Base-by-base conservation (phyloP, 2,888 invertebrate genomes). In the Blastobasis adustella region DNA sequence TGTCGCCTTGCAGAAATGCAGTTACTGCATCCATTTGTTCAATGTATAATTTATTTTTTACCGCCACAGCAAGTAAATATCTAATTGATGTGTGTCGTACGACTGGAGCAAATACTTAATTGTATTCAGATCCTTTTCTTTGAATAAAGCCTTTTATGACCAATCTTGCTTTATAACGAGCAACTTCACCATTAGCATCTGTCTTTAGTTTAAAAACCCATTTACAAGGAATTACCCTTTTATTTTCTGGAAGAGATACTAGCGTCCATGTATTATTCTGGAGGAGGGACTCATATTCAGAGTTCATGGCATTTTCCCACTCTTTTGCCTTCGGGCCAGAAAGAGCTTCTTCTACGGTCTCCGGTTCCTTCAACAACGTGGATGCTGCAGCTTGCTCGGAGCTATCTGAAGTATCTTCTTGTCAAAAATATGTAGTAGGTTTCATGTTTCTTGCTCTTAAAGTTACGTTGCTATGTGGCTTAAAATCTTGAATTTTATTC, bases 81-180 rank as follows among this genome's bases (percentile, higher is more conserved):
- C 58, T 40, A 3, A 59, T 39, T 10, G 54, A 57, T 9, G 57
- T 43, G 43, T 47, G 41, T 9, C 55, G 37, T 38, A 57, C 53
- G 6, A 58, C 58, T 4, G 58, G 58, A 45, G 55, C 39, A 52
- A 50, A 58, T 23, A 57, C 45, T 43, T 58, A 52, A 45, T 47
- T 51, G 41, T 54, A 56, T 9, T 58, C 57, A 9, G 46, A 47
- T 38, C 58, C 57, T 42, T 39, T 37, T 42, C 49, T 54, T 47
- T 70, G 66, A 5, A 51, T 45, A 47, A 54, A 68, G 6, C 66
- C 65, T 60, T 65, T 65, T 4, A 59, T 59, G 0, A 64, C 65
- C 4, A 65, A 51, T 37, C 64, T 49, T 37, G 65, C 65, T 54
- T 67, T 64, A 36, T 58, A 59, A 42, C 55, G 50, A 10, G 54